Conservation (phyloP, 2,888 invertebrate genomes). For the Phengaris arion region DNA sequence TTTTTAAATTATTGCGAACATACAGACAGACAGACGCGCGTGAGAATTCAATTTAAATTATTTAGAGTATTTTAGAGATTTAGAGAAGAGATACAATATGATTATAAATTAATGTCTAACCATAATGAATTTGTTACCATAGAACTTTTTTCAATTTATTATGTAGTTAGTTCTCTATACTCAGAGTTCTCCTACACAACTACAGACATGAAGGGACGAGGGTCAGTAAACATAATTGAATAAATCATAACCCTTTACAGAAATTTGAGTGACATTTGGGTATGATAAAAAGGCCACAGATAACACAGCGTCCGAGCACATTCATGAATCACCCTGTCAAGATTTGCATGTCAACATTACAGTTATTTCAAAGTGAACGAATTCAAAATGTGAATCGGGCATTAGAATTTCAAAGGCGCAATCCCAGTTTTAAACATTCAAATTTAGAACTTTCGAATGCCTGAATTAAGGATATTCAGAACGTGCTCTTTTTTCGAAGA, state of each 20-base stretch:
- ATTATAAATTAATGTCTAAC: too few species aligned
- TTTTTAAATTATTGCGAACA: too few species aligned
- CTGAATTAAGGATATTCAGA: slow-evolving; percentile 29
- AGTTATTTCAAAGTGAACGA: slow-evolving; percentile 35
- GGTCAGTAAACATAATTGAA: slow-evolving; percentile 21
- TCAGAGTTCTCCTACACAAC: background rate
- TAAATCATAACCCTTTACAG: slow-evolving; percentile 32
- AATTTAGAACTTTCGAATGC: slow-evolving; percentile 36
- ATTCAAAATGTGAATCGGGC: slow-evolving; percentile 33
- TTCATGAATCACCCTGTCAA: slow-evolving; percentile 50
- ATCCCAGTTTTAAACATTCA: slow-evolving; percentile 37
- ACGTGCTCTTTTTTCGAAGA: background rate
- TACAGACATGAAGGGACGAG: background rate
- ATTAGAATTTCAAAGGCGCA: slow-evolving; percentile 43
- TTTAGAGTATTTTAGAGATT: too few species aligned
- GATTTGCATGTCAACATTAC: slow-evolving; percentile 44
- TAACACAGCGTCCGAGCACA: slow-evolving; percentile 42
- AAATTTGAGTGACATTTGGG: slow-evolving; percentile 41
- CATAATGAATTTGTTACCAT: too few species aligned
- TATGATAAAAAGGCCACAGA: slow-evolving; percentile 43
- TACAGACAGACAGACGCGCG: too few species aligned
- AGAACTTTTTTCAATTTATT: too few species aligned
- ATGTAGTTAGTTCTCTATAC: background rate
- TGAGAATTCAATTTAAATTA: too few species aligned
- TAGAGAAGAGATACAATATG: too few species aligned